Evolutionary conservation across 2,797 vertebrate genomes (phyloP), one percentile per base, ranked within the genome.

Genomic region (Pantherophis alleghaniensis): DNA sequence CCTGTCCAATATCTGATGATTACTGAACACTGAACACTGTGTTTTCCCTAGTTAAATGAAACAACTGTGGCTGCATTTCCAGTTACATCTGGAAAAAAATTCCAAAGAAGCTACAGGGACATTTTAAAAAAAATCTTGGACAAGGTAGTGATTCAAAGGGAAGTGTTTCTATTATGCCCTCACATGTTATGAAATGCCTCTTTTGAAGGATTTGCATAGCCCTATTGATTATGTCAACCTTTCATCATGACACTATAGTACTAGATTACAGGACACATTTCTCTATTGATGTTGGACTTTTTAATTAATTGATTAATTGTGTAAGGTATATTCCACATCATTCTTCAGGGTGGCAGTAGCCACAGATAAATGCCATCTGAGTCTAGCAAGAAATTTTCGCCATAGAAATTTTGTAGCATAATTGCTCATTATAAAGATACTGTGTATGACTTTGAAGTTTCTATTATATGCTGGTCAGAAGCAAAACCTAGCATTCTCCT

Each of bases 341-440:
- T 63, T 60, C 37, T 94, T 86, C 47, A 89, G 22, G 7, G 7
- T 20, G 32, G 16, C 7, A 18, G 37, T 42, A 51, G 28, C 83
- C 79, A 59, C 32, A 74, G 56, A 61, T 63, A 91, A 92, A 61
- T 63, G 86, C 4, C 86, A 53, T 42, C 59, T 86, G 20, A 32
- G 53, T n/a, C 14, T 37, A 86, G 14, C 10, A 32, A 88, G 69
- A 89, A 42, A 89, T 28, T 14, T 28, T 90, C 11, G 18, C 53
- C 28, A 22, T 56, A 91, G 57, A 91, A 83, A 83, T 63, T 88
- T 42, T 91, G 56, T 83, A 92, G 22, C 26, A 51, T 89, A 91
- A 92, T 92, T 86, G 66, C 53, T 94, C 86, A 91, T 90, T 83
- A 90, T 91, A 66, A 87, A 66, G 53, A 88, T 69, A 66, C 14